Conservation (phyloP, 2,113 vertebrate genomes). For the Donacobius atricapilla region DNA sequence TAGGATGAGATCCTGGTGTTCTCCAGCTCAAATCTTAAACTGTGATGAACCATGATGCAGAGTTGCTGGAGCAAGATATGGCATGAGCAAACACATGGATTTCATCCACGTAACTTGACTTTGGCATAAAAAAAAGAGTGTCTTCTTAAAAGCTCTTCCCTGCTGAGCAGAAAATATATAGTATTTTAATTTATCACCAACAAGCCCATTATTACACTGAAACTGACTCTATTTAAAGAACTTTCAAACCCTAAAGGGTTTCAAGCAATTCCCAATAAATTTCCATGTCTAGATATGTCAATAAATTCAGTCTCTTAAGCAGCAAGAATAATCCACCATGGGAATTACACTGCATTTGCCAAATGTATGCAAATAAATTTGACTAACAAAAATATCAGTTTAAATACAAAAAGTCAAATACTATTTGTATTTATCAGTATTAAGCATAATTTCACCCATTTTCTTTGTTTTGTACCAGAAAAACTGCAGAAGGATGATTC, state of each 20-base stretch:
- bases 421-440: not conserved
- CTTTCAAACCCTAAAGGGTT: not conserved
- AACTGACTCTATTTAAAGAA: not conserved
- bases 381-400: not conserved
- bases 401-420: not conserved
- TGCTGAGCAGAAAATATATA: not conserved
- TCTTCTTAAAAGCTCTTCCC: not conserved
- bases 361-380: not conserved
- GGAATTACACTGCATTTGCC: not conserved
- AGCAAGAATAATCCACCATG: not conserved
- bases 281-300: not conserved
- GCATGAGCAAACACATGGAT: not conserved
- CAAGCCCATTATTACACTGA: not conserved
- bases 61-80: not conserved
- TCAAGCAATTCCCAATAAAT: slow-evolving; percentile 17
- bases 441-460: not conserved
- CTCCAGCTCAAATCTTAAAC: not conserved
- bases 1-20: not conserved
- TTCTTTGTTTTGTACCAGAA: slow-evolving; percentile 16
- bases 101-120: not conserved
- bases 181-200: not conserved
- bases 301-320: not conserved
- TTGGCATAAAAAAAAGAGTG: not conserved
- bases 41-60: not conserved
- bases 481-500: not conserved